Percentiles rank a stretch among this genome's conserved stretches.
Evolutionary conservation across 2,113 vertebrate genomes (phyloP).

Genomic region (Ascaphus truei): DNA sequence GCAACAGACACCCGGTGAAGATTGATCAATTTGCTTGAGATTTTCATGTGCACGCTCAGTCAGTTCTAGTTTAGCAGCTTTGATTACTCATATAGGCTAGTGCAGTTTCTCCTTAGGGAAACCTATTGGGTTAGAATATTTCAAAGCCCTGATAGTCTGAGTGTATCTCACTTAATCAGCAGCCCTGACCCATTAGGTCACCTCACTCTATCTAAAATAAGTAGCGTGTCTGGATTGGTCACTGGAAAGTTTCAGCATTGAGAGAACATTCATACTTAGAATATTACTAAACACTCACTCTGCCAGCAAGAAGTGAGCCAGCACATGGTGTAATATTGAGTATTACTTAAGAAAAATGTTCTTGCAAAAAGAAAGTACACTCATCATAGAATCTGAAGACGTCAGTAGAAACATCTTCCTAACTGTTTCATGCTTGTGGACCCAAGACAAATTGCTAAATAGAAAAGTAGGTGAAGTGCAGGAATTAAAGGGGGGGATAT

Average conservation of each 20-base stretch:
- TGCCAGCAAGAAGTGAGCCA: slow-evolving; percentile 5
- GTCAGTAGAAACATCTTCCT: too few species aligned
- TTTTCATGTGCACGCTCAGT: too few species aligned
- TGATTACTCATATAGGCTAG: background rate
- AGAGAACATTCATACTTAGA: background rate
- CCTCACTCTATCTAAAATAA: slow-evolving; percentile 8
- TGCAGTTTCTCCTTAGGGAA: background rate
- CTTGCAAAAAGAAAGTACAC: background rate
- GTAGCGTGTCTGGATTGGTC: background rate
- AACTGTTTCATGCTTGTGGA: too few species aligned
- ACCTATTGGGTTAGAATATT: too few species aligned
- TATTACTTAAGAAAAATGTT: background rate
- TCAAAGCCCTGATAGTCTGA: too few species aligned
- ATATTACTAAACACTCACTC: background rate
- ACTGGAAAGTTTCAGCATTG: slow-evolving; percentile 25
- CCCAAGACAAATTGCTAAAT: too few species aligned
- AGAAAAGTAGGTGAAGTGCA: too few species aligned
- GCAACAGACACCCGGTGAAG: too few species aligned
- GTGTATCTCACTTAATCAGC: background rate
- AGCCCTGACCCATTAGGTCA: background rate
- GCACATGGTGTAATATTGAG: background rate
- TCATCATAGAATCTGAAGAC: too few species aligned
- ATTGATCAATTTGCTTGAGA: too few species aligned
- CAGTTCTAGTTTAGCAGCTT: too few species aligned
- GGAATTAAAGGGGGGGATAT: too few species aligned